Percentiles rank a stretch among this genome's conserved stretches.
Evolutionary conservation across 2,888 invertebrate genomes (phyloP).

Genomic region (Ferdinandea cuprea): DNA sequence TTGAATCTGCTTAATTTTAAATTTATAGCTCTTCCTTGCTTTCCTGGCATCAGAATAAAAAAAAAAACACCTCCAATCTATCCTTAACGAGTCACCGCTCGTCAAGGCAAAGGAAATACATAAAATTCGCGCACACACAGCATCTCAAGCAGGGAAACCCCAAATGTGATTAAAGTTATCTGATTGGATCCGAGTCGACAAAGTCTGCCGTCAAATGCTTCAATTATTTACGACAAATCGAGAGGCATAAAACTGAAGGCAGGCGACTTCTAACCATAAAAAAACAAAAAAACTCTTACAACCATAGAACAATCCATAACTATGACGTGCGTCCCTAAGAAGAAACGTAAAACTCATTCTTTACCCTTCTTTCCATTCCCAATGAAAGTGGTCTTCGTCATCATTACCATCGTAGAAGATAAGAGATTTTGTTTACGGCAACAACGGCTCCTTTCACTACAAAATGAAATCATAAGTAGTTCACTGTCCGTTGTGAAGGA

Average conservation of each 20-base stretch:
- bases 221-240: constrained; percentile 23
- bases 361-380: neutral
- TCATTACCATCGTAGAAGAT: neutral
- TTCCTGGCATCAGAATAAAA: too few species aligned
- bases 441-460: constrained; percentile 37
- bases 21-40: neutral
- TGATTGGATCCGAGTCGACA: constrained; percentile 11
- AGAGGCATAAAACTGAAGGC: neutral
- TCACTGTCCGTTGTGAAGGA: neutral
- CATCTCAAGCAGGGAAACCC: neutral
- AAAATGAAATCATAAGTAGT: constrained; percentile 36
- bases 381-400: too few species aligned
- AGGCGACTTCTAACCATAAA: neutral
- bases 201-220: constrained; percentile 5
- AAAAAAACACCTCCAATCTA: too few species aligned
- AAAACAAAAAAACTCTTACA: constrained; percentile 16
- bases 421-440: constrained; percentile 25
- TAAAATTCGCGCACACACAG: constrained; percentile 6
- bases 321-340: neutral
- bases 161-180: constrained; percentile 9
- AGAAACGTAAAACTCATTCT: neutral
- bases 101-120: neutral
- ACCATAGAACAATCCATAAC: constrained; percentile 25
- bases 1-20: neutral
- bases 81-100: neutral